Conservation (phyloP, 2,888 invertebrate genomes). For the Malthinus flaveolus region DNA sequence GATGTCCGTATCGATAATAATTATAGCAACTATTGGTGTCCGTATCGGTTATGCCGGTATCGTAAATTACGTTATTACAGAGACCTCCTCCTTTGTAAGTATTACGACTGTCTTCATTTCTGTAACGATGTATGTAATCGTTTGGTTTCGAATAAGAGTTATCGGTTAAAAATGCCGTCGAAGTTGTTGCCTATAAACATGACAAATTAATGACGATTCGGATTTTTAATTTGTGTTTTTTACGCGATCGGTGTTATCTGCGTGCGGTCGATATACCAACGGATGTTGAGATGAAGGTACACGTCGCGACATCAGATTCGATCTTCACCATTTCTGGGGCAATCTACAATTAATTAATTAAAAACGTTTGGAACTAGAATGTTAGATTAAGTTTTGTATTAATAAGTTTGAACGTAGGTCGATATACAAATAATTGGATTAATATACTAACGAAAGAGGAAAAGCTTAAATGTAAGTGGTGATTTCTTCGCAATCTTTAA, state of each 20-base stretch:
- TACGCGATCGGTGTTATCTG: constrained; percentile 47
- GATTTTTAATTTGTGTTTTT: not conserved
- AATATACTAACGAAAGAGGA: no score
- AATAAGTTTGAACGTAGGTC: no score
- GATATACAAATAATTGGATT: no score
- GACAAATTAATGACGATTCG: not conserved
- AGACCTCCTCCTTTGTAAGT: constrained; percentile 11
- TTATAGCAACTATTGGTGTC: constrained; percentile 46
- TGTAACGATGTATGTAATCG: not conserved
- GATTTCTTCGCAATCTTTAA: no score
- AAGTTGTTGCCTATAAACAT: not conserved
- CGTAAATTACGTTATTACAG: constrained; percentile 29
- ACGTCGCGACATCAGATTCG: constrained; percentile 49
- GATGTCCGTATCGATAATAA: constrained; percentile 43
- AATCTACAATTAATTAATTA: constrained; percentile 30
- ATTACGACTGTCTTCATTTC: not conserved
- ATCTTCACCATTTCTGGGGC: constrained; percentile 44
- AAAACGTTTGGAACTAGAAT: no score
- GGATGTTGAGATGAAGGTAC: constrained; percentile 39
- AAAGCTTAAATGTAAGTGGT: no score
- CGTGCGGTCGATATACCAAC: constrained; percentile 28
- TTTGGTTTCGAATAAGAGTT: not conserved
- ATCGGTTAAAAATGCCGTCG: not conserved
- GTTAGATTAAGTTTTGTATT: no score
- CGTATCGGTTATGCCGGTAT: constrained; percentile 47